A percentile compares a stretch with the other conserved stretches of the same genome.
Conservation (phyloP, 2,113 vertebrate species). For the Nothocercus nigrocapillus region DNA sequence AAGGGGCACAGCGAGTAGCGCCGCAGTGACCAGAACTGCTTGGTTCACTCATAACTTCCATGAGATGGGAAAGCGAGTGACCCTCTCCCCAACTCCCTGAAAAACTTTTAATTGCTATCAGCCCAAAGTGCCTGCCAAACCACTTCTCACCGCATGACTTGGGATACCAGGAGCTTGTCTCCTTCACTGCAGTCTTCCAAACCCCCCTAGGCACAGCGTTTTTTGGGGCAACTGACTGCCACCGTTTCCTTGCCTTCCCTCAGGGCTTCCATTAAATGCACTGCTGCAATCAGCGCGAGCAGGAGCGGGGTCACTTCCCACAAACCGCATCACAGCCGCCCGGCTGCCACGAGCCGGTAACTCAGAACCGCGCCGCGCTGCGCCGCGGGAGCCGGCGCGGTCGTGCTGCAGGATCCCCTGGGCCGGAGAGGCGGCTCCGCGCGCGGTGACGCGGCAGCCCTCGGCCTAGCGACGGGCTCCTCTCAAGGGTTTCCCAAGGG, state of each 20-base stretch:
- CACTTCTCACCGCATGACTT: not conserved
- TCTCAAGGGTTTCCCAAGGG: not conserved
- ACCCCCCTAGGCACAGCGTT: not conserved
- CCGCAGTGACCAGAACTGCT: not conserved
- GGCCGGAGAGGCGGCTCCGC: no score
- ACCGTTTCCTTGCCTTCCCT: not conserved
- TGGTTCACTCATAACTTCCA: not conserved
- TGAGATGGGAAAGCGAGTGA: no score
- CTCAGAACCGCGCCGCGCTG: not conserved
- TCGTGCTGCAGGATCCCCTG: not conserved
- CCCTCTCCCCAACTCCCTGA: not conserved
- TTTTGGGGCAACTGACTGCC: not conserved
- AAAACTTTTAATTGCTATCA: not conserved
- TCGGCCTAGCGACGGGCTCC: not conserved
- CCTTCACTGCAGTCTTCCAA: not conserved
- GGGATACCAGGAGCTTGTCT: not conserved
- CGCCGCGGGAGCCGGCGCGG: no score
- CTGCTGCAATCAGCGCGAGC: not conserved
- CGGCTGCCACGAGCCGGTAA: conserved; percentile 36
- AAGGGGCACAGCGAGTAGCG: rapidly evolving
- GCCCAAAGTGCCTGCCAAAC: not conserved
- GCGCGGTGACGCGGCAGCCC: not conserved
- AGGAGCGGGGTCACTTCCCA: not conserved
- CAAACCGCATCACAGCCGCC: conserved; percentile 41
- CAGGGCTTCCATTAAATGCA: not conserved